Evolutionary conservation across 1,140 invertebrate genomes (phyloP).

Genomic region (Diorhabda sublineata): DNA sequence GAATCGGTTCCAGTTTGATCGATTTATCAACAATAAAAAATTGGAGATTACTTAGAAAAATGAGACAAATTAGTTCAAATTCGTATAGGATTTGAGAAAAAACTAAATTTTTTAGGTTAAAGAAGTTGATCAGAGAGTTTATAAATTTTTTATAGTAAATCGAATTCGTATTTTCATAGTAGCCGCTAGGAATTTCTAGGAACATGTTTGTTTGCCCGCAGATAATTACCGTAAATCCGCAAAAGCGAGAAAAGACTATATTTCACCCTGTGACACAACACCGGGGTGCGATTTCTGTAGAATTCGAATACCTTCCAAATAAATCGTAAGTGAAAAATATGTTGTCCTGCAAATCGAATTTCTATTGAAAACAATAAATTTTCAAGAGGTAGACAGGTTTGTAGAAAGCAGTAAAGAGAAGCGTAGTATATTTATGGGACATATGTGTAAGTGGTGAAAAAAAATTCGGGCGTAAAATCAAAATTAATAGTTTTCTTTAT

Average conservation of each 20-base stretch:
- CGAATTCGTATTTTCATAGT: too few species aligned
- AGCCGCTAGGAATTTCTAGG: neutral
- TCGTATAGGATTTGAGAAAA: too few species aligned
- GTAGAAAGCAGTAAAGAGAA: conserved; percentile 16
- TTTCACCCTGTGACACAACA: conserved; percentile 17
- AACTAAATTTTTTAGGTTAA: too few species aligned
- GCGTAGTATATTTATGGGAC: conserved; percentile 22
- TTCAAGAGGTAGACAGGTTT: conserved; percentile 29
- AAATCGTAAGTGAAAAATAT: conserved; percentile 45
- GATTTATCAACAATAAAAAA: too few species aligned
- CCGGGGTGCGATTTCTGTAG: conserved; percentile 26
- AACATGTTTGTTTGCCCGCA: neutral
- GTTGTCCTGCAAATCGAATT: conserved; percentile 46
- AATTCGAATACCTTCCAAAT: conserved; percentile 35
- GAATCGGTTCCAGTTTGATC: too few species aligned
- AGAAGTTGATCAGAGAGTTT: too few species aligned
- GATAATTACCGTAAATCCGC: neutral
- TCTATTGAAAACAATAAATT: conserved; percentile 44
- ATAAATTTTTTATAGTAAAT: too few species aligned
- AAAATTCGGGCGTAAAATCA: conserved; percentile 1
- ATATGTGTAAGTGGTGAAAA: conserved; percentile 9
- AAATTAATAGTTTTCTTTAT: conserved; percentile 1
- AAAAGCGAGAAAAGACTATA: neutral
- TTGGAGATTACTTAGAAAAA: too few species aligned
- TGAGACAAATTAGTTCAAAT: too few species aligned